phyloP scores from a whole-genome alignment of 2,113 vertebrate species.

The Etheostoma cragini region DNA sequence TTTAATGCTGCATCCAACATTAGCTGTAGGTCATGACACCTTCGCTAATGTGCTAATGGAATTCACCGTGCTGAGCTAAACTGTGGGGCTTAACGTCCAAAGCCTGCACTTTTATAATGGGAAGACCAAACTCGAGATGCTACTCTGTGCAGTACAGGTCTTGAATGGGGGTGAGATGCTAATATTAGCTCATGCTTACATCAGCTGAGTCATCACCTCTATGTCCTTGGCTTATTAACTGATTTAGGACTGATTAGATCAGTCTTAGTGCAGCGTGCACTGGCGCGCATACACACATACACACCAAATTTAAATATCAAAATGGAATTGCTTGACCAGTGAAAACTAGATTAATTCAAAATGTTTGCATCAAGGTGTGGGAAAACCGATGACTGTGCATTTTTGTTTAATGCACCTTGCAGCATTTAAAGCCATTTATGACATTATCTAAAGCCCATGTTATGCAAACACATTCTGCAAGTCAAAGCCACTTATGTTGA shows the following conservation, averaged over 20 bases:
- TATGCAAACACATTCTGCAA: conserved; percentile 79
- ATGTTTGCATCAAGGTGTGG: conserved; percentile 77
- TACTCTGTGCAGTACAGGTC: conserved; percentile 36
- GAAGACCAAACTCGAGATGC: conserved; percentile 50
- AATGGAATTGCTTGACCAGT: conserved; percentile 81
- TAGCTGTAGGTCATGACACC: conserved; percentile 70
- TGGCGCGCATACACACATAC: conserved; percentile 38
- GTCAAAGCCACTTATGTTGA: conserved; percentile 79
- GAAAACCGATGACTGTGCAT: conserved; percentile 79
- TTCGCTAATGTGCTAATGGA: conserved; percentile 74
- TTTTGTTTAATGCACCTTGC: conserved; percentile 79
- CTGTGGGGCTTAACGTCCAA: conserved; percentile 56
- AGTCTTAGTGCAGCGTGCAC: conserved; percentile 51
- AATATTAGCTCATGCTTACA: conserved; percentile 80
- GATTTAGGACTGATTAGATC: conserved; percentile 84
- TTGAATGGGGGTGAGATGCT: conserved; percentile 64
- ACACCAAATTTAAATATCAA: conserved; percentile 82
- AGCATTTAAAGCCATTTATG: conserved; percentile 81
- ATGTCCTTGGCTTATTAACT: conserved; percentile 85
- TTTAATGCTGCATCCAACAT: conserved; percentile 57
- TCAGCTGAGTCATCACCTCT: conserved; percentile 85
- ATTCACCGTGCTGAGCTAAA: conserved; percentile 66
- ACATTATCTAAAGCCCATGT: conserved; percentile 82
- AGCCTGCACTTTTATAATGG: conserved; percentile 64
- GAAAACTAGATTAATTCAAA: conserved; percentile 78